Evolutionary conservation across 1,140 invertebrate species (phyloP).

Genomic region (Drosophila albomicans): DNA sequence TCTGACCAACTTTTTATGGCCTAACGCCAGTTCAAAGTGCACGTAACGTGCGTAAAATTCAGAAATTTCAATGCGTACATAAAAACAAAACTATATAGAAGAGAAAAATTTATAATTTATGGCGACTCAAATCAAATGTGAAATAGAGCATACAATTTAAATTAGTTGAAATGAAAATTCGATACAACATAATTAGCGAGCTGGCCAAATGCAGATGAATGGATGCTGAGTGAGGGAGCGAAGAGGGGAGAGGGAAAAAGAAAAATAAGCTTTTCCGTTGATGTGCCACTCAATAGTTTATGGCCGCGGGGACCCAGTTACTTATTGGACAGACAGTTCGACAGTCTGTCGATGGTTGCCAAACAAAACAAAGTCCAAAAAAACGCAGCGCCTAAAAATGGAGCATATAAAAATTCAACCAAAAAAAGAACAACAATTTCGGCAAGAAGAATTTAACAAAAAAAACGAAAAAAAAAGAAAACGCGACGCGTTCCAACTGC

Average conservation of each 20-base stretch:
- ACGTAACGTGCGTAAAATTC: slow-evolving; percentile 36
- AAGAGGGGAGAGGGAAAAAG: too few species aligned
- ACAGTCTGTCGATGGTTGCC: background rate
- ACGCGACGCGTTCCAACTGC: slow-evolving; percentile 35
- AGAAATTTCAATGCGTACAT: slow-evolving; percentile 19
- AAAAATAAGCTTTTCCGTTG: slow-evolving; percentile 16
- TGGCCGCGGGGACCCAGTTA: slow-evolving; percentile 30
- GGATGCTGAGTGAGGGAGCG: background rate
- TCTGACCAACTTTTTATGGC: slow-evolving; percentile 33
- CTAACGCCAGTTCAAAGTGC: slow-evolving; percentile 65
- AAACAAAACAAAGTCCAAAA: slow-evolving; percentile 39
- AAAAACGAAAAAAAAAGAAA: slow-evolving; percentile 22
- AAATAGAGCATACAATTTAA: slow-evolving; percentile 75
- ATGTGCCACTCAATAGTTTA: slow-evolving; percentile 11
- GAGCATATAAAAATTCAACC: slow-evolving; percentile 17
- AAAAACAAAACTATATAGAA: slow-evolving; percentile 10
- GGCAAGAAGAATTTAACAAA: slow-evolving; percentile 29
- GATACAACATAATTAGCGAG: slow-evolving; percentile 38
- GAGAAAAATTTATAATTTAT: slow-evolving; percentile 58
- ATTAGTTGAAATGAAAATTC: slow-evolving; percentile 62
- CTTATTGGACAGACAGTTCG: slow-evolving; percentile 1
- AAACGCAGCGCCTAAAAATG: slow-evolving; percentile 24
- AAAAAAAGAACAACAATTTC: slow-evolving; percentile 37
- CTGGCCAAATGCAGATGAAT: slow-evolving; percentile 3
- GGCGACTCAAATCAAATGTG: slow-evolving; percentile 44